phyloP scores from a whole-genome alignment of 2,888 invertebrate species.

The Mesorhabditis spiculigera region DNA sequence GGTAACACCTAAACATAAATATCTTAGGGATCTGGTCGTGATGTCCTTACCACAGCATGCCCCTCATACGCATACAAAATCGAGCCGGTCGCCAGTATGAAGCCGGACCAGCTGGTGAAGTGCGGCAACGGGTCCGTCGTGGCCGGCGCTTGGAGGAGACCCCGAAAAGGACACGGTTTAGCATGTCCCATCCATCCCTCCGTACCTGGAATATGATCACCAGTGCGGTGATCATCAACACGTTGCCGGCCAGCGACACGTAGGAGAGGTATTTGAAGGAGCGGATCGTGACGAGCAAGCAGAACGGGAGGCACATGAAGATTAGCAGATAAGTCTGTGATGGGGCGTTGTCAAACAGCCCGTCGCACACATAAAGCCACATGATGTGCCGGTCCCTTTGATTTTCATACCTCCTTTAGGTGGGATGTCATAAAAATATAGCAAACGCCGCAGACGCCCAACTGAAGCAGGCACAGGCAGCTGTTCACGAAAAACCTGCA shows the following conservation, averaged over 20 bases:
- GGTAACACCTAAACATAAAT: not conserved
- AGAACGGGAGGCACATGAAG: not conserved
- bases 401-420: constrained; percentile 34
- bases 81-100: constrained; percentile 38
- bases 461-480: constrained; percentile 42
- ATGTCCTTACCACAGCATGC: constrained; percentile 35
- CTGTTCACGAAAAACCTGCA: constrained; percentile 46
- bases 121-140: constrained; percentile 52
- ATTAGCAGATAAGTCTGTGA: not conserved
- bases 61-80: constrained; percentile 49
- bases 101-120: constrained; percentile 30
- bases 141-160: constrained; percentile 17
- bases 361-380: too few species aligned
- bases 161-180: not conserved
- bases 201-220: constrained; percentile 1
- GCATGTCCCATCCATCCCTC: not conserved
- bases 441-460: constrained; percentile 55
- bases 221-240: constrained; percentile 26
- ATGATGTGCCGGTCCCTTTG: too few species aligned
- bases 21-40: too few species aligned
- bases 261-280: constrained; percentile 30
- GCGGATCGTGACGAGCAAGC: constrained; percentile 16
- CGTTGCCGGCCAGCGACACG: constrained; percentile 29
- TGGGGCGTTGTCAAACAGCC: too few species aligned
- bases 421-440: constrained; percentile 51